Evolutionary conservation across 2,888 invertebrate genomes (phyloP).

Genomic region (Spodoptera picta): DNA sequence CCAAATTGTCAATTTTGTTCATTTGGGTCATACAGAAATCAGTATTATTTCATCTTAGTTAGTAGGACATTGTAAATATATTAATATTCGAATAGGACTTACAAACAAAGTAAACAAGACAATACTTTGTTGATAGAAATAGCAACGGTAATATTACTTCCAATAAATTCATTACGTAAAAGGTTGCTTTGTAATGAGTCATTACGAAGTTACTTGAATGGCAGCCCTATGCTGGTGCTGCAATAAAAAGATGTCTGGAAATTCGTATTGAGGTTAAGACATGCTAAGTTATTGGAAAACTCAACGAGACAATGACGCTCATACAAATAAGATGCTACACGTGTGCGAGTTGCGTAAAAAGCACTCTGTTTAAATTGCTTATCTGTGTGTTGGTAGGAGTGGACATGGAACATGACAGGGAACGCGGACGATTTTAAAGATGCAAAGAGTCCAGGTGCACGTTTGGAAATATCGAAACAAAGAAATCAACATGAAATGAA

Average conservation of each 20-base stretch:
- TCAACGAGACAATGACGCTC: slow-evolving; percentile 52
- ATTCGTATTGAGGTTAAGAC: slow-evolving; percentile 51
- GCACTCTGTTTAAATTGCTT: slow-evolving; percentile 45
- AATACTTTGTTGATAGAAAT: too few relatives aligned
- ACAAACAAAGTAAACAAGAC: too few relatives aligned
- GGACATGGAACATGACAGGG: slow-evolving; percentile 32
- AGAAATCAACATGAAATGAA: too few relatives aligned
- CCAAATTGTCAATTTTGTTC: too few relatives aligned
- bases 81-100: too few relatives aligned
- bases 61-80: too few relatives aligned
- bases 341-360: slow-evolving; percentile 53
- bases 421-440: slow-evolving; percentile 17
- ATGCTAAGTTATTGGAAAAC: slow-evolving; percentile 54
- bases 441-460: slow-evolving; percentile 25
- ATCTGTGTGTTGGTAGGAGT: slow-evolving; percentile 34
- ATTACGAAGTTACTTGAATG: neutral
- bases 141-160: too few relatives aligned
- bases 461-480: slow-evolving; percentile 1
- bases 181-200: neutral
- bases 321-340: slow-evolving; percentile 50
- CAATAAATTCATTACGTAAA: neutral
- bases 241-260: slow-evolving; percentile 34
- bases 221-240: slow-evolving; percentile 11
- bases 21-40: too few relatives aligned
- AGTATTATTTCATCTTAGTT: too few relatives aligned